Evolutionary conservation across 2,888 invertebrate species (phyloP).

Genomic region (Diarsia mendica): DNA sequence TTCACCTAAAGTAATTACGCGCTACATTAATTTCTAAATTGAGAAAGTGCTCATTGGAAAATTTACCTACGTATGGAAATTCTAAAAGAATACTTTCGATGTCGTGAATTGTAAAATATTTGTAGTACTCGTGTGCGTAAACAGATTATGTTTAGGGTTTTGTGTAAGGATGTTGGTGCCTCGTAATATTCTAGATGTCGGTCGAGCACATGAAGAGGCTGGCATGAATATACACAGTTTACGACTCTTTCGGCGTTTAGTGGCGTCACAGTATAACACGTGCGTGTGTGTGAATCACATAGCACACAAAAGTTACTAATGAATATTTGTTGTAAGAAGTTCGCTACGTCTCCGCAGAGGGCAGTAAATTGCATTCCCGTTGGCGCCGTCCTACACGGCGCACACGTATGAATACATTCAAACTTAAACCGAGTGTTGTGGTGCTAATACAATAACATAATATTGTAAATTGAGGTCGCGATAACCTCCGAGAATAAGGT

Average conservation of each 20-base stretch:
- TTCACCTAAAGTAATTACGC: conserved; percentile 46
- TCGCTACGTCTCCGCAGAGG: conserved; percentile 59
- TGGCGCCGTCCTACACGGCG: conserved; percentile 29
- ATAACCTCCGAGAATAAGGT: conserved; percentile 26
- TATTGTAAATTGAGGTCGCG: conserved; percentile 20
- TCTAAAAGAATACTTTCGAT: conserved; percentile 2
- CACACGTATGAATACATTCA: conserved; percentile 31
- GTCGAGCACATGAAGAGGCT: conserved; percentile 12
- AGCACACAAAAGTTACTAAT: conserved; percentile 68
- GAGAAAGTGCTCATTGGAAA: conserved; percentile 16
- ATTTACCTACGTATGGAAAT: conserved; percentile 12
- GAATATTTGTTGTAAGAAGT: conserved; percentile 73
- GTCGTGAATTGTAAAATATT: conserved; percentile 15
- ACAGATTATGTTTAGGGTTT: neutral
- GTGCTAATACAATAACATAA: conserved; percentile 29
- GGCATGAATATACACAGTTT: conserved; percentile 42
- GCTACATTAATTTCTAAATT: conserved; percentile 49
- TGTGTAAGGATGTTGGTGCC: conserved; percentile 1
- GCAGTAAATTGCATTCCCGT: conserved; percentile 67
- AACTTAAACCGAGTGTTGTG: conserved; percentile 30
- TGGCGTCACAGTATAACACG: conserved; percentile 12
- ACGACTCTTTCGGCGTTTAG: conserved; percentile 27
- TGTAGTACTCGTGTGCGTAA: neutral
- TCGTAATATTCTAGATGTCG: conserved; percentile 19
- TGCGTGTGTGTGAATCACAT: conserved; percentile 54